Base-by-base conservation (phyloP, 1,140 invertebrate species). In the Drosophila insularis region DNA sequence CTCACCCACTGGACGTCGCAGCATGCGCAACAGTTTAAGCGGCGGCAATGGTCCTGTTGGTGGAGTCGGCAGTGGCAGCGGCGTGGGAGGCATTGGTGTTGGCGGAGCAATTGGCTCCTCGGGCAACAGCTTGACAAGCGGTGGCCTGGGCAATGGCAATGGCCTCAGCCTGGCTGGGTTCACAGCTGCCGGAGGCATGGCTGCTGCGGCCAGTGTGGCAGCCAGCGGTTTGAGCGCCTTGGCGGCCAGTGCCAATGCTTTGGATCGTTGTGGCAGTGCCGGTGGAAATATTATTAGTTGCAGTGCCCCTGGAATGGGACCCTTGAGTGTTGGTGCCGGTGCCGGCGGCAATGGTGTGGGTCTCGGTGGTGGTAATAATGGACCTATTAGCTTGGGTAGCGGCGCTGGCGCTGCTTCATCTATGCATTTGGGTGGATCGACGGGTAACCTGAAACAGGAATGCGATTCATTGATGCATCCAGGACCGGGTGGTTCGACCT, bases 391-490 rank as follows among this genome's bases (percentile, higher is more conserved):
- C 62, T 40, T 81, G 69, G 89, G 90, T 56, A 87, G 85, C 72
- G 82, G 82, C 54, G 82, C 80, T 74, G 89, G 86, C 80, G 80
- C 68, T 68, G 71, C 78, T 55, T 69, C 68, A 63, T 69, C 78
- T 40, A 69, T 80, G 40, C 78, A 89, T 58, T 55, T 90, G 69
- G 79, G 82, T 63, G 81, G 90, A 11, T 89, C 84, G 7, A 89
- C 78, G 5, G 77, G 85, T 56, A 92, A 74, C 60, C 21, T 92
- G 55, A 92, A 92, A 61, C 91, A 92, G 46, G 91, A 92, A 68
- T 92, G 91, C 80, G 91, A 92, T 64, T 92, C 91, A 17, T 59
- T 92, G 23, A 92, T 92, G 91, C 91, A 92, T 63, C 70, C 90
- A 37, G 87, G 90, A 63, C 65, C 85, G 56, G 90, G 90, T 65